Conservation (phyloP, 92 coral and sea anemone species). For the Zoanthus sansibaricus region DNA sequence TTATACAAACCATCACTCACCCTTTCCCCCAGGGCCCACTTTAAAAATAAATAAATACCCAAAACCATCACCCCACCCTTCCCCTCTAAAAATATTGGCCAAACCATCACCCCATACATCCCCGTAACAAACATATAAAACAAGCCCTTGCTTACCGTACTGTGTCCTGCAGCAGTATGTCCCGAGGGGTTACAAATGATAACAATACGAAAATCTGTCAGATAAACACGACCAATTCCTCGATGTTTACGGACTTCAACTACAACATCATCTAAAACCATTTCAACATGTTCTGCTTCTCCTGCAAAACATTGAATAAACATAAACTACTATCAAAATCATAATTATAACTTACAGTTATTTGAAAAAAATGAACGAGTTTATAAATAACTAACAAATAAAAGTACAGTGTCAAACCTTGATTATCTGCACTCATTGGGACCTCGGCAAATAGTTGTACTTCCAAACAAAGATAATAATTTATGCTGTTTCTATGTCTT, state of each 20-base stretch:
- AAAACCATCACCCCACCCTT: not conserved
- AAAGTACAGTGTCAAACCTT: too few species aligned
- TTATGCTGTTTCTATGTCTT: too few species aligned
- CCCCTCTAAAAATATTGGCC: not conserved
- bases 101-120: not conserved
- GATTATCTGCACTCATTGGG: too few species aligned
- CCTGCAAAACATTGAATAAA: conserved; percentile 57
- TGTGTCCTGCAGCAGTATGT: conserved; percentile 80
- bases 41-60: not conserved
- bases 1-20: too few species aligned
- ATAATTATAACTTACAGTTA: too few species aligned
- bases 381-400: too few species aligned
- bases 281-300: conserved; percentile 95
- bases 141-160: conserved; percentile 57
- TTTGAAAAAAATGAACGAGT: too few species aligned
- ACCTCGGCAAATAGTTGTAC: too few species aligned
- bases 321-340: not conserved
- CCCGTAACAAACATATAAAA: not conserved
- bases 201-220: conserved; percentile 91
- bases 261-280: conserved; percentile 95
- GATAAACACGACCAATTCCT: conserved; percentile 91
- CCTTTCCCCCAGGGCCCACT: too few species aligned
- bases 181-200: conserved; percentile 84
- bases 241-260: conserved; percentile 96
- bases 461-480: too few species aligned